Evolutionary conservation across 2,113 vertebrate genomes (phyloP).

Genomic region (Orthonyx spaldingii): DNA sequence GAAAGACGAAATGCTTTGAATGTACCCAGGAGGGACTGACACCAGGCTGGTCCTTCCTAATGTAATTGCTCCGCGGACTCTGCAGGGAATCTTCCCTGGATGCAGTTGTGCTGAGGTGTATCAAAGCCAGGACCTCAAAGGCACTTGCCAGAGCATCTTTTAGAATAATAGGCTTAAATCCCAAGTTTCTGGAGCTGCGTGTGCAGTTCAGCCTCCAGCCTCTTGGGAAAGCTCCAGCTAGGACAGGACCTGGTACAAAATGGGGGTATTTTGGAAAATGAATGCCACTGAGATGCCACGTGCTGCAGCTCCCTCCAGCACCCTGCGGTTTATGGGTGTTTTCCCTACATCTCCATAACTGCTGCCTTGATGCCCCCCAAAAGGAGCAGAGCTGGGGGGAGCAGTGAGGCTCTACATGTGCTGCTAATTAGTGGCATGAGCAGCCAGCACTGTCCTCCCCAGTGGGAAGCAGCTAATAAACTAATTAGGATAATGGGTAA

Average conservation of each 20-base stretch:
- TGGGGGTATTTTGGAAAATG: neutral
- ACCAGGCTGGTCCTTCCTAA: neutral
- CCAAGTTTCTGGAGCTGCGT: neutral
- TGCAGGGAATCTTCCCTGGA: neutral
- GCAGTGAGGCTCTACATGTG: neutral
- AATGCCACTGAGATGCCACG: neutral
- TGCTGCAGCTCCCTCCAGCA: neutral
- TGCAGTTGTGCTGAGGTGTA: neutral
- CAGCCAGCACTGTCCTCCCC: neutral
- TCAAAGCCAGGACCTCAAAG: neutral
- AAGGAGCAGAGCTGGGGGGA: neutral
- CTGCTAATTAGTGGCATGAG: neutral
- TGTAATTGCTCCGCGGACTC: neutral
- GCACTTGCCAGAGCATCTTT: neutral
- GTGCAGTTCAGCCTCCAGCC: neutral
- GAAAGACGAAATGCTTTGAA: neutral
- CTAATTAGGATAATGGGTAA: conserved; percentile 55
- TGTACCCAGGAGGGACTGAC: neutral
- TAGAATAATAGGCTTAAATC: neutral
- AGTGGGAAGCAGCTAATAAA: conserved; percentile 40
- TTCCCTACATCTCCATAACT: neutral
- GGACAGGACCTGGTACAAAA: neutral
- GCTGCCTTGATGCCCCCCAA: neutral
- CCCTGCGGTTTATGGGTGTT: neutral
- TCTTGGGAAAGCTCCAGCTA: neutral